Evolutionary conservation across 2,888 invertebrate species (phyloP).

Genomic region (Heliconius ismenius): DNA sequence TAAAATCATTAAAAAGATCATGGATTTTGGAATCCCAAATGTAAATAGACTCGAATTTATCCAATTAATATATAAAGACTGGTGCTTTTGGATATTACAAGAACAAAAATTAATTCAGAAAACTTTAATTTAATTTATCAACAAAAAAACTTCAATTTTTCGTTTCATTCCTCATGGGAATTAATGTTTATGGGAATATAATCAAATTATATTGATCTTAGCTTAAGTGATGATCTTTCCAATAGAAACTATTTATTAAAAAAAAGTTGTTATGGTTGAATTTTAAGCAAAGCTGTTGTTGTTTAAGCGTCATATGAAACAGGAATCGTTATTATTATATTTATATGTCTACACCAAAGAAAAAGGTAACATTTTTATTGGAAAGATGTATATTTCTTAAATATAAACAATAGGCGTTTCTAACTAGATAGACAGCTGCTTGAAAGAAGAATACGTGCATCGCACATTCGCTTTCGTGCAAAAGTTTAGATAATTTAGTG

Average conservation of each 20-base stretch:
- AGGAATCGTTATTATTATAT: neutral
- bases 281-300: neutral
- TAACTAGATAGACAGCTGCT: conserved; percentile 81
- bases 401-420: conserved; percentile 77
- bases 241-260: conserved; percentile 56
- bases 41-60: conserved; percentile 36
- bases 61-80: conserved; percentile 63
- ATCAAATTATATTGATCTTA: conserved; percentile 70
- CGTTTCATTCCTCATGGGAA: conserved; percentile 81
- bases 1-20: conserved; percentile 36
- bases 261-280: neutral
- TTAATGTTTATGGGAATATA: conserved; percentile 68
- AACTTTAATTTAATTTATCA: conserved; percentile 47
- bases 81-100: conserved; percentile 79
- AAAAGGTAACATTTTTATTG: conserved; percentile 50
- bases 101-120: conserved; percentile 55
- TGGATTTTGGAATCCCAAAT: conserved; percentile 36
- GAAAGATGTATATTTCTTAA: conserved; percentile 72
- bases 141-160: conserved; percentile 65
- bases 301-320: neutral
- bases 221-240: conserved; percentile 73
- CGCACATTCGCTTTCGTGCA: conserved; percentile 82
- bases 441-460: conserved; percentile 81
- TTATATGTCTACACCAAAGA: neutral
- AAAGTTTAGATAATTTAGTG: conserved; percentile 73